Evolutionary conservation across 1,140 invertebrate genomes (phyloP).

Genomic region (Drosophila teissieri): DNA sequence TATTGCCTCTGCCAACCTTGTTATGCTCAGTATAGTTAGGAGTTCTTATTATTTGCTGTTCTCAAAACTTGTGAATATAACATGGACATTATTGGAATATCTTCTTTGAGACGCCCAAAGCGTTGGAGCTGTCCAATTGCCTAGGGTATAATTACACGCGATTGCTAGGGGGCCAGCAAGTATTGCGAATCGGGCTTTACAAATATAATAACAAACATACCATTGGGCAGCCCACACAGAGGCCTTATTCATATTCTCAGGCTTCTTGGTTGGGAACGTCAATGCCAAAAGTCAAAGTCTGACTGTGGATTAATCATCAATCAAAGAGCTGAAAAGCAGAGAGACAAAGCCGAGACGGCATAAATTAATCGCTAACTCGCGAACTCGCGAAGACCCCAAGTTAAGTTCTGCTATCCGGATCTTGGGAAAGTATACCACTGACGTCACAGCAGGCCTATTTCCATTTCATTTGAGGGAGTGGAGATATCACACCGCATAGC

Average conservation of each 20-base stretch:
- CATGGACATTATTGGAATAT: too few relatives aligned
- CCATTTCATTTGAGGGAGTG: background rate
- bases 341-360: slow-evolving; percentile 37
- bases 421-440: slow-evolving; percentile 45
- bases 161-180: slow-evolving; percentile 1
- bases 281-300: slow-evolving; percentile 81
- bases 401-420: slow-evolving; percentile 20
- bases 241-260: slow-evolving; percentile 27
- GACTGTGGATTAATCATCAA: slow-evolving; percentile 82
- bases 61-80: too few relatives aligned
- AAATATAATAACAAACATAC: slow-evolving; percentile 8
- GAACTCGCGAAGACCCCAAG: slow-evolving; percentile 5
- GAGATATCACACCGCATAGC: background rate
- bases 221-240: slow-evolving; percentile 18
- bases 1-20: background rate
- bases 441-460: slow-evolving; percentile 8
- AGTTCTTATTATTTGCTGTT: too few relatives aligned
- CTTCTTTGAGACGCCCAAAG: too few relatives aligned
- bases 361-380: slow-evolving; percentile 60
- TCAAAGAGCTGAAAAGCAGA: slow-evolving; percentile 48
- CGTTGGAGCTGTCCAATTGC: too few relatives aligned
- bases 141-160: slow-evolving; percentile 27
- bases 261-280: slow-evolving; percentile 44
- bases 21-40: too few relatives aligned
- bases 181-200: background rate